Evolutionary conservation across 2,888 invertebrate genomes (phyloP).

Genomic region (Acronicta aceris): DNA sequence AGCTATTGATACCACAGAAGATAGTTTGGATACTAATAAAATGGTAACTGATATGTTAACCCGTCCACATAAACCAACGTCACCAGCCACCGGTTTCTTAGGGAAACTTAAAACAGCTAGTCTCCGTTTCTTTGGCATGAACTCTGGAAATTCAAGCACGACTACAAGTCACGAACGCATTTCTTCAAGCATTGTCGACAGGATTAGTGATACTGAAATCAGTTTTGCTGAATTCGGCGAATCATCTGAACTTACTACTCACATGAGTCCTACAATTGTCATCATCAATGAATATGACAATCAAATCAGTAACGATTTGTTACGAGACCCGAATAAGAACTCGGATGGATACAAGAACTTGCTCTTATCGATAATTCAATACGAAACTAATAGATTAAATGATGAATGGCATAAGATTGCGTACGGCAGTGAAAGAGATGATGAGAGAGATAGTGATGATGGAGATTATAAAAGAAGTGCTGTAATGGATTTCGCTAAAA

Average conservation of each 20-base stretch:
- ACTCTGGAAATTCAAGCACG: neutral
- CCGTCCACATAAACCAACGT: neutral
- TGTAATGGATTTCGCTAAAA: neutral
- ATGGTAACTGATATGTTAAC: neutral
- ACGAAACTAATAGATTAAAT: slow-evolving; percentile 61
- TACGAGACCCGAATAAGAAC: slow-evolving; percentile 14
- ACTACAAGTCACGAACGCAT: neutral
- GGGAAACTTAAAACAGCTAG: slow-evolving; percentile 28
- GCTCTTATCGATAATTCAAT: slow-evolving; percentile 65
- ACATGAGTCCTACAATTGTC: slow-evolving; percentile 58
- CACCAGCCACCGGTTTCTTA: slow-evolving; percentile 2
- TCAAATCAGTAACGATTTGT: slow-evolving; percentile 2
- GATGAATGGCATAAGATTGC: slow-evolving; percentile 54
- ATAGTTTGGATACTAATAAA: neutral
- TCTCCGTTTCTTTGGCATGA: slow-evolving; percentile 7
- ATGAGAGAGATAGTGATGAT: slow-evolving; percentile 7
- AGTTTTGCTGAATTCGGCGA: neutral
- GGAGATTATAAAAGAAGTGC: slow-evolving; percentile 20
- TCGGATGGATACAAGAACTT: slow-evolving; percentile 52
- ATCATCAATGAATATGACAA: slow-evolving; percentile 57
- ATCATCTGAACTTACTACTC: slow-evolving; percentile 19
- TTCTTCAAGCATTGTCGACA: neutral
- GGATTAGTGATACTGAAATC: neutral
- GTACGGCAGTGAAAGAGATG: slow-evolving; percentile 7
- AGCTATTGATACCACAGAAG: neutral